A percentile compares a stretch with the other conserved stretches of the same genome.
These are phyloP conservation scores for Parazoanthus darwini DNA, from an alignment of 92 coral and sea anemone species.

Conservation along the genomic window DNA sequence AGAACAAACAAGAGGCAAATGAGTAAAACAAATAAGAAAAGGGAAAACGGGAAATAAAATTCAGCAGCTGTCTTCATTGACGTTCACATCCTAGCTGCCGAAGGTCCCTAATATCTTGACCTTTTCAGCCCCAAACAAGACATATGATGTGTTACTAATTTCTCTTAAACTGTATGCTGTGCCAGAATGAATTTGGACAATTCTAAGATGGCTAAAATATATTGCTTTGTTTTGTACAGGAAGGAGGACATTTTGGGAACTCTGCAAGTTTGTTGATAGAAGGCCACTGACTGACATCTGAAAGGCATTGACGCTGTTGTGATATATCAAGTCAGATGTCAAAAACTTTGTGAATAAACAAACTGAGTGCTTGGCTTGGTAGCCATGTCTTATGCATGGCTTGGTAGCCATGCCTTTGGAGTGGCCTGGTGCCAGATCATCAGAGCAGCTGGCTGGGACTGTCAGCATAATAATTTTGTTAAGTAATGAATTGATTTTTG, in stretches of 20 bases:
- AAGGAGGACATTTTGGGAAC: neutral
- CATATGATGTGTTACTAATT: too few species aligned
- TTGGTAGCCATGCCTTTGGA: neutral
- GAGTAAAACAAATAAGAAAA: too few species aligned
- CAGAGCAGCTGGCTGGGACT: neutral
- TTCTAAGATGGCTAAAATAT: neutral
- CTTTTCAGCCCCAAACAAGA: too few species aligned
- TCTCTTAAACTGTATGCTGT: neutral
- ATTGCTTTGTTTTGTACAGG: neutral
- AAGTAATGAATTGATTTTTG: neutral
- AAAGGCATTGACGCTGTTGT: neutral
- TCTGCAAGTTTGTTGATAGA: neutral
- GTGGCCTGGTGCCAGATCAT: too few species aligned
- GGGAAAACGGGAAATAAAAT: too few species aligned
- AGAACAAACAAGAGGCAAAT: too few species aligned
- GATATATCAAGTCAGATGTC: neutral
- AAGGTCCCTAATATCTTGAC: too few species aligned
- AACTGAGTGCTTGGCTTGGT: neutral
- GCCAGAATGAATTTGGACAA: neutral
- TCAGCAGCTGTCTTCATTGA: too few species aligned
- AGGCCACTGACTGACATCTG: conserved; percentile 3
- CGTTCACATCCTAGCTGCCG: too few species aligned
- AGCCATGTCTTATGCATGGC: neutral
- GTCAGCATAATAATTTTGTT: neutral
- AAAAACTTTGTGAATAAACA: conserved; percentile 7